Evolutionary conservation across 2,888 invertebrate genomes (phyloP).

Genomic region (Tholera decimalis): DNA sequence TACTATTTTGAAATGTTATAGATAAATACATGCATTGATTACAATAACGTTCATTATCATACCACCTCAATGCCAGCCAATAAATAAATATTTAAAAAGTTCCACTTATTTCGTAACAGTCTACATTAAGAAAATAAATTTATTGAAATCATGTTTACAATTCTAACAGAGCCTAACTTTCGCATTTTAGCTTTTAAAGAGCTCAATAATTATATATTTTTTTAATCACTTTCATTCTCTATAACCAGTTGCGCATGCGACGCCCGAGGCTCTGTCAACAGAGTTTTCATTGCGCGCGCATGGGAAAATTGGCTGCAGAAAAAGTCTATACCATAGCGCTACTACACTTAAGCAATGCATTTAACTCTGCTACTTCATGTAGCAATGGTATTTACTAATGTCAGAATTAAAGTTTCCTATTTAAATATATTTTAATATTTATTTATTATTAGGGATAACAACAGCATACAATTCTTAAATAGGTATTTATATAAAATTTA

Average conservation of each 20-base stretch:
- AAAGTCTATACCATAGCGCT: conserved; percentile 57
- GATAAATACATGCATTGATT: conserved; percentile 44
- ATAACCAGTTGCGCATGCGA: conserved; percentile 58
- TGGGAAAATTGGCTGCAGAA: conserved; percentile 72
- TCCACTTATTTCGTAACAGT: conserved; percentile 24
- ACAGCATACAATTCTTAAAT: too few species aligned
- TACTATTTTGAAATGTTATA: conserved; percentile 54
- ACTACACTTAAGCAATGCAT: conserved; percentile 70
- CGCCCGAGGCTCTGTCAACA: conserved; percentile 32
- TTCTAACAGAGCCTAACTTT: conserved; percentile 45
- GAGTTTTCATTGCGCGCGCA: conserved; percentile 65
- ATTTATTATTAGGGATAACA: too few species aligned
- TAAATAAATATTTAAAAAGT: conserved; percentile 57
- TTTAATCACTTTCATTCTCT: conserved; percentile 77
- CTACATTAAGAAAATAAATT: conserved; percentile 19
- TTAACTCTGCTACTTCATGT: conserved; percentile 47
- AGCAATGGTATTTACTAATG: conserved; percentile 4
- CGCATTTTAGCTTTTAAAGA: conserved; percentile 27
- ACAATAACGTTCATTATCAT: conserved; percentile 63
- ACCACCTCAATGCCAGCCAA: conserved; percentile 62
- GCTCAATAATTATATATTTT: conserved; percentile 32
- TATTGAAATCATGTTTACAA: conserved; percentile 21
- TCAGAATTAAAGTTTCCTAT: neutral
- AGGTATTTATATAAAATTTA: too few species aligned
- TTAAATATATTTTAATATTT: neutral